These are phyloP conservation scores for Neodiprion virginianus DNA, from an alignment of 1,140 invertebrate species.

Conservation along the genomic window DNA sequence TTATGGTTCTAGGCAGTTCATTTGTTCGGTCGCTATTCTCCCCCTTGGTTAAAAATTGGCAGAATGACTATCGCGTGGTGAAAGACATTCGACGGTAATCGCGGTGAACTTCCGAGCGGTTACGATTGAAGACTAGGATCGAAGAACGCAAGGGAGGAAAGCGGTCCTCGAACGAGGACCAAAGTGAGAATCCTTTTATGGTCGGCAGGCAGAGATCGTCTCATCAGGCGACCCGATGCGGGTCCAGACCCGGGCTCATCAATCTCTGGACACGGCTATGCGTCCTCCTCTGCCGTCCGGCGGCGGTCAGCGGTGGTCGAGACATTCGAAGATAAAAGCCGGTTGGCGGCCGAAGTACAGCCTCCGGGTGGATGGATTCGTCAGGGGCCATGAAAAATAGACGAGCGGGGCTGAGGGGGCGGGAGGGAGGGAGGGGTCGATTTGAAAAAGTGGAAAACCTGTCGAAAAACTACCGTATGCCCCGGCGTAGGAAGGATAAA, in stretches of 20 bases:
- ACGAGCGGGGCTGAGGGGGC: not conserved
- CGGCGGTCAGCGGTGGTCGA: not conserved
- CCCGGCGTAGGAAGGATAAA: not conserved
- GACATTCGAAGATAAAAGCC: not conserved
- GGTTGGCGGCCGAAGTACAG: not conserved
- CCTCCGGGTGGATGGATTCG: not conserved
- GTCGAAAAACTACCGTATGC: not conserved
- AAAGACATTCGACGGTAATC: not conserved
- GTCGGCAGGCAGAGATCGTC: not conserved
- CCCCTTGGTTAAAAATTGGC: no score
- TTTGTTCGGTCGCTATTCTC: no score
- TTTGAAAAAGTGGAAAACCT: not conserved
- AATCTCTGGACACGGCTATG: not conserved
- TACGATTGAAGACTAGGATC: not conserved
- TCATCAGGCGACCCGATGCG: conserved; percentile 2
- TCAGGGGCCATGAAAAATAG: conserved; percentile 1
- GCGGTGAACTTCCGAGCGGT: not conserved
- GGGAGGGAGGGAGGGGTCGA: not conserved
- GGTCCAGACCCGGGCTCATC: not conserved
- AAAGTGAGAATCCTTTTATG: conserved; percentile 6
- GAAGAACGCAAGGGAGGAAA: not conserved
- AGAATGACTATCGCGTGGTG: not conserved
- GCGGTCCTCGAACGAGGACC: not conserved
- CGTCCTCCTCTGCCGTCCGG: not conserved
- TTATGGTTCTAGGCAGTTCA: no score